A percentile compares a stretch with the other conserved stretches of the same genome.
Conservation (phyloP, 2,113 vertebrate species). For the Mionectes macconnelli region DNA sequence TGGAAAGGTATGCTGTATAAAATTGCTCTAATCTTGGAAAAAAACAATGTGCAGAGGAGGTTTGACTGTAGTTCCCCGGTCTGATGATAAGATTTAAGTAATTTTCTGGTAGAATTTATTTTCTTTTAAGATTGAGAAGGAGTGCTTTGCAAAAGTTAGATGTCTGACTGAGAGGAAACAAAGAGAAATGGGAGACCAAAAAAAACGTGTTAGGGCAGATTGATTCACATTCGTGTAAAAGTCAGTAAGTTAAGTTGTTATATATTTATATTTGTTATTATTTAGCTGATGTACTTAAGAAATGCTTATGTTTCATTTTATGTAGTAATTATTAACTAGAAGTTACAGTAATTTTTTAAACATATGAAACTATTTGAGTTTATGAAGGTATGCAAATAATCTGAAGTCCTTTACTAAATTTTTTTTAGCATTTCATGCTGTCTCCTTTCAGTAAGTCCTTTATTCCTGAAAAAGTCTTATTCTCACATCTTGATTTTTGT, state of each 20-base stretch:
- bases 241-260: neutral
- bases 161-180: neutral
- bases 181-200: neutral
- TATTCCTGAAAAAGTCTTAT: conserved; percentile 53
- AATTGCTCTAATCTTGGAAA: neutral
- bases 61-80: neutral
- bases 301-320: neutral
- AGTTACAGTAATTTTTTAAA: neutral
- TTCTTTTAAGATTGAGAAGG: neutral
- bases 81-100: neutral
- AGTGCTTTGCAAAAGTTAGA: neutral
- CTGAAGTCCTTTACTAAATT: conserved; percentile 61
- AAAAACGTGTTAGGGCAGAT: neutral
- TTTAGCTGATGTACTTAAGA: neutral
- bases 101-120: neutral
- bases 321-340: neutral
- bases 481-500: conserved; percentile 42
- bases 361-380: neutral
- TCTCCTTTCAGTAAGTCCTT: conserved; percentile 59
- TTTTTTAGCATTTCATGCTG: conserved; percentile 62
- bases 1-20: conserved; percentile 81
- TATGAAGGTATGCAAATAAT: conserved; percentile 42
- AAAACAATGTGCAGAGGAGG: neutral
- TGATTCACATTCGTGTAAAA: neutral
- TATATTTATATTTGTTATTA: neutral